Evolutionary conservation across 2,113 vertebrate genomes (phyloP), one percentile per base, ranked within the genome.

Genomic region (Chloroceryle aenea): DNA sequence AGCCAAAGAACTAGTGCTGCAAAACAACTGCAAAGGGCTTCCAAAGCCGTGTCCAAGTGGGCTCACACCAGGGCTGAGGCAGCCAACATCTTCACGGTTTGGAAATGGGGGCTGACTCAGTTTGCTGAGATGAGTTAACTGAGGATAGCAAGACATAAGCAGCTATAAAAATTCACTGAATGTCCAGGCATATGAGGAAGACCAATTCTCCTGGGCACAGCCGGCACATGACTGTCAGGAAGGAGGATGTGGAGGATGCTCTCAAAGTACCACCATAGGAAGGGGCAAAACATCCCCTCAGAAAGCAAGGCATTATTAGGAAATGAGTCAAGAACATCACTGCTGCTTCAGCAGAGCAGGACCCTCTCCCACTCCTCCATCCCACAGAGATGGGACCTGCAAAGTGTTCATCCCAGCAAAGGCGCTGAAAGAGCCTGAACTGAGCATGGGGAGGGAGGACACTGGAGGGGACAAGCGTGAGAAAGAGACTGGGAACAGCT

Each of bases 21-120:
- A 22, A 16, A 50, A 13, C 29, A 5, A 6, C 16, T 3, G 58
- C 71, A 53, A 10, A 6, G 23, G 59, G 84, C 56, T 85, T 64
- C 45, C 26, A 19, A 22, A 53, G 8, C 0, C 2, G 55, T 2
- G 3, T 9, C n/a, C 8, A 22, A 30, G 61, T 3, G 14, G 48
- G 55, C 63, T 45, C 34, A 6, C 47, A 38, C n/a, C 30, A 6
- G 42, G 47, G 14, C 42, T 22, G 62, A 25, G 82, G 36, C 55
- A 18, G 47, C 38, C 11, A 1, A n/a, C 36, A 34, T 16, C 75
- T 6, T 14, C 77, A 7, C 1, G 1, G 20, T 6, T 25, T 71
- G 56, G 53, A n/a, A 48, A 23, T 2, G 17, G 52, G 52, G 56
- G 40, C 74, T 75, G 78, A 38, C 25, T 34, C 50, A 3, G 26